A percentile compares a stretch with the other conserved stretches of the same genome.
phyloP scores from a whole-genome alignment of 2,797 vertebrate species.

The Remorina albescens region DNA sequence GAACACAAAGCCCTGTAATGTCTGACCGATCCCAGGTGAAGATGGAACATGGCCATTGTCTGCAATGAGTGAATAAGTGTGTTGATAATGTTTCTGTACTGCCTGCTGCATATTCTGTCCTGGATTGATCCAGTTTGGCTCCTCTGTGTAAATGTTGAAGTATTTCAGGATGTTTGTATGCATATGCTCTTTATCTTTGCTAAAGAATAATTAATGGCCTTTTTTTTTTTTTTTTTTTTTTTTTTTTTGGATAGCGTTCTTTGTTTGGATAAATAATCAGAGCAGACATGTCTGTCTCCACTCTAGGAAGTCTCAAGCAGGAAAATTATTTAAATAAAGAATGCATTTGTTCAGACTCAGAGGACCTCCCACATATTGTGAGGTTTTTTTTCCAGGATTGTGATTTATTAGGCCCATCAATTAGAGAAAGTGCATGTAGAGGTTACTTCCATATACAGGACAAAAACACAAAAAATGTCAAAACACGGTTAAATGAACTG shows the following conservation, averaged over 20 bases:
- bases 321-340: not conserved
- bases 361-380: not conserved
- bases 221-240: no score
- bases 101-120: no score
- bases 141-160: not conserved
- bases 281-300: not conserved
- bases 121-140: not conserved
- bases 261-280: not conserved
- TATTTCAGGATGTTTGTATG: not conserved
- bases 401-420: no score
- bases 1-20: no score
- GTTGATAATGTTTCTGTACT: no score
- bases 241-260: not conserved
- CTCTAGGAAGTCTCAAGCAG: not conserved
- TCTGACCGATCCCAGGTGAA: no score
- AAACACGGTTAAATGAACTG: no score
- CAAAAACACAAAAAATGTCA: no score
- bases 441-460: no score
- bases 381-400: not conserved
- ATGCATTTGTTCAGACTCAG: not conserved
- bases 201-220: not conserved
- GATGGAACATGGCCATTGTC: no score
- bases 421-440: no score
- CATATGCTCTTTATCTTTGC: not conserved
- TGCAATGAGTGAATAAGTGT: no score